Base-by-base conservation (phyloP, 1,140 invertebrate genomes). In the Hermetia illucens region DNA sequence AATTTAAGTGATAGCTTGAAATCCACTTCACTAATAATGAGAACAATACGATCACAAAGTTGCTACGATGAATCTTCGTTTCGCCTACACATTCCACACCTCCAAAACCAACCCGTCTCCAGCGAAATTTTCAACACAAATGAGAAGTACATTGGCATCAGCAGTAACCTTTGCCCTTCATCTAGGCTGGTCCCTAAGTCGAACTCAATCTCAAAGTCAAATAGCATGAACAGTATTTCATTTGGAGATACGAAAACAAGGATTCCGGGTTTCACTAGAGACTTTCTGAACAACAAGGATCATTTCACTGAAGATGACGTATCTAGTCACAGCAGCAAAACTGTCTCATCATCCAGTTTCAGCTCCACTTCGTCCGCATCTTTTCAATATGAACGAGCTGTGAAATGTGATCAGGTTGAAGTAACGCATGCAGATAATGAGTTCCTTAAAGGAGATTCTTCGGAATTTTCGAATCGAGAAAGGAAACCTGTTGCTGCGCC, bases 51-150 rank as follows among this genome's bases (percentile, higher is more conserved):
- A 9, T 57, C 57, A 22, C 52, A 54, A 17, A 59, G 39, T 29
- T 50, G 55, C 45, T 60, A 57, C 45, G 57, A 59, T 49, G 57
- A 57, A 36, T 55, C 57, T 34, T 57, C 58, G 57, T 50, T 52
- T 13, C 49, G 55, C 17, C 36, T 59, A 4, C 17, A 32, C 24
- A 49, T 17, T 42, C 49, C 4, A 52, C 51, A 32, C 46, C 55
- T 20, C 34, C 49, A 1, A 55, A 58, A 24, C 18, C 45, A 2
- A 42, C 48, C 6, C 42, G 49, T 5, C 39, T 46, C n/a, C 40
- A 13, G 4, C 30, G 39, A 10, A 35, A 32, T 17, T 44, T 48
- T 53, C 9, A 56, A 48, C 16, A 50, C 53, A n/a, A n/a, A n/a
- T n/a, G n/a, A n/a, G n/a, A n/a, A n/a, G n/a, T n/a, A n/a, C n/a